phyloP scores from a whole-genome alignment of 1,140 invertebrate genomes.

The Glossosoma conforme region DNA sequence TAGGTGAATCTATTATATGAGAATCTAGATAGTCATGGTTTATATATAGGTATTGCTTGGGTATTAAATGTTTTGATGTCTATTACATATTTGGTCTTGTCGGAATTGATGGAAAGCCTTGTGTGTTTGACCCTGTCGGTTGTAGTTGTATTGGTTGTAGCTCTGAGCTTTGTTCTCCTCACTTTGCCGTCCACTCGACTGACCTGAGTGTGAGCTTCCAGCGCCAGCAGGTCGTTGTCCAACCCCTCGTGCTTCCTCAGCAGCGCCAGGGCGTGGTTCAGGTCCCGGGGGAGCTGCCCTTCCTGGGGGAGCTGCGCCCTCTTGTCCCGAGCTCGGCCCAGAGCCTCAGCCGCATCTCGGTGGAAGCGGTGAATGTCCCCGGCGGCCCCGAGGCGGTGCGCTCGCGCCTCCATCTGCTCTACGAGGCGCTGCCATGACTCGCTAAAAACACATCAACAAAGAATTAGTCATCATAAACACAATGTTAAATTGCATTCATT shows the following conservation, averaged over 20 bases:
- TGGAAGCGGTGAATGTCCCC: constrained; percentile 96
- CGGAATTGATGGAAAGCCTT: too few species aligned
- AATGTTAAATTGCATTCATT: too few species aligned
- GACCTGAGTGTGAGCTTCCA: constrained; percentile 90
- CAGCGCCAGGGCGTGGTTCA: constrained; percentile 80
- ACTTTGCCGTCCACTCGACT: too few species aligned
- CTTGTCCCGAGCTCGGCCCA: constrained; percentile 66
- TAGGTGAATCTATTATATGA: too few species aligned
- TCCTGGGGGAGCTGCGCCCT: constrained; percentile 34
- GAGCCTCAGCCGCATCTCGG: constrained; percentile 88
- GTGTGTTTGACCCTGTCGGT: too few species aligned
- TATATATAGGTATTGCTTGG: too few species aligned
- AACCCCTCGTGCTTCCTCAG: constrained; percentile 88
- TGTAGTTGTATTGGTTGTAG: too few species aligned
- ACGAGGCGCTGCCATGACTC: constrained; percentile 85
- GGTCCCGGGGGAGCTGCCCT: constrained; percentile 55
- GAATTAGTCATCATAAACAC: neutral
- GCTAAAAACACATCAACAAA: constrained; percentile 41
- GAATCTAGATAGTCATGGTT: too few species aligned
- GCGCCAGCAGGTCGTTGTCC: constrained; percentile 89
- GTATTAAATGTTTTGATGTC: too few species aligned
- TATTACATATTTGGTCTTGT: too few species aligned
- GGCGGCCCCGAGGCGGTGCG: constrained; percentile 82
- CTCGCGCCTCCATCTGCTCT: constrained; percentile 78
- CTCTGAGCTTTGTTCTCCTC: too few species aligned